Conservation (phyloP, 2,797 vertebrate genomes). For the Halcyon badia region DNA sequence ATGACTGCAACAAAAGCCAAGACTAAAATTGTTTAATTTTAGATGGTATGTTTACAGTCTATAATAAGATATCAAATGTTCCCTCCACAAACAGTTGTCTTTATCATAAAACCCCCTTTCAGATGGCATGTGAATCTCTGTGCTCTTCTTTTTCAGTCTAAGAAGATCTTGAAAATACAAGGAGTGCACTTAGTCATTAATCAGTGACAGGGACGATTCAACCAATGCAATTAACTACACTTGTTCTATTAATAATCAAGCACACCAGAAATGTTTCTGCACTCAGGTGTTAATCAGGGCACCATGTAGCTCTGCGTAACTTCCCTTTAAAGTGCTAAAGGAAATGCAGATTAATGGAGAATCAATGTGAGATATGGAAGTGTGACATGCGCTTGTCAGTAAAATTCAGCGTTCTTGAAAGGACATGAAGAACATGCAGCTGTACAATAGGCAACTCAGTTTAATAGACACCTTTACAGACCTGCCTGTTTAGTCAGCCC, state of each 20-base stretch:
- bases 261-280: constrained; percentile 29
- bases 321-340: not conserved
- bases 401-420: not conserved
- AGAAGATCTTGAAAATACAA: constrained; percentile 14
- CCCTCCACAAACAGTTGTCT: constrained; percentile 33
- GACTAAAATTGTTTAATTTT: constrained; percentile 57
- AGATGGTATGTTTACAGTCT: constrained; percentile 33
- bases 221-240: constrained; percentile 61
- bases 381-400: constrained; percentile 35
- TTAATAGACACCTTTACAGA: not conserved
- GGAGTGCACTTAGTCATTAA: constrained; percentile 45
- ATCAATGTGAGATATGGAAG: constrained; percentile 59
- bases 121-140: not conserved
- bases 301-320: not conserved
- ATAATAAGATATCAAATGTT: constrained; percentile 55
- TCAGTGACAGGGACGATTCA: constrained; percentile 37
- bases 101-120: constrained; percentile 26
- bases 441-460: constrained; percentile 31
- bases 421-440: not conserved
- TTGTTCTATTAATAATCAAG: constrained; percentile 72
- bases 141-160: not conserved
- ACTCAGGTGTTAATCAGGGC: constrained; percentile 67
- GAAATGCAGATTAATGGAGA: constrained; percentile 59
- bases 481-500: constrained; percentile 19
- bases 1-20: constrained; percentile 50